Conservation (phyloP, 2,888 invertebrate genomes). For the Coleophora deauratella region DNA sequence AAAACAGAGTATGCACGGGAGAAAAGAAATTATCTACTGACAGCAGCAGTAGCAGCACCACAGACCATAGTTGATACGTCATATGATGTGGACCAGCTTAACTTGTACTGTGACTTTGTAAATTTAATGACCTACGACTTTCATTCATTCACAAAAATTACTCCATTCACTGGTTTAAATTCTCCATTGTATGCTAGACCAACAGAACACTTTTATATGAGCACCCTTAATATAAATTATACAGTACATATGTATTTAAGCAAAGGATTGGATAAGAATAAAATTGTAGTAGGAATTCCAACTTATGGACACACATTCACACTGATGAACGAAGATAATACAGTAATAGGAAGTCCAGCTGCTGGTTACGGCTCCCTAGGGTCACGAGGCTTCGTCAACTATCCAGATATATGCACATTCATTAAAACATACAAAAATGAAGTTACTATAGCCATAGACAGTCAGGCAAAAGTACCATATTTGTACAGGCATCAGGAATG, state of each 20-base stretch:
- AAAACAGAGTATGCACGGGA: constrained; percentile 77
- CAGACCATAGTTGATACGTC: constrained; percentile 81
- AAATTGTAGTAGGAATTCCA: constrained; percentile 89
- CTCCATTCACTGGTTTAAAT: constrained; percentile 90
- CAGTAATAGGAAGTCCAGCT: constrained; percentile 81
- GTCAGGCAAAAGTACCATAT: constrained; percentile 84
- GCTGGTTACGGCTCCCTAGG: constrained; percentile 80
- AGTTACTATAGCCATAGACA: constrained; percentile 73
- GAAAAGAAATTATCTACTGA: constrained; percentile 76
- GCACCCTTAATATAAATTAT: constrained; percentile 86
- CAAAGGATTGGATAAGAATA: constrained; percentile 83
- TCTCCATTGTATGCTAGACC: constrained; percentile 81
- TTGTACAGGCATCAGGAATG: constrained; percentile 81
- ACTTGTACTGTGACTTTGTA: constrained; percentile 87
- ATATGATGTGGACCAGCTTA: constrained; percentile 85
- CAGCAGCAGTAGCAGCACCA: constrained; percentile 87
- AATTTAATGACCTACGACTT: constrained; percentile 96
- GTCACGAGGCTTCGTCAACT: constrained; percentile 80
- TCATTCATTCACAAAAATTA: constrained; percentile 82
- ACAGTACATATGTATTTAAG: constrained; percentile 84
- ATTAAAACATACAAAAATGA: constrained; percentile 62
- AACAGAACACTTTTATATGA: constrained; percentile 76
- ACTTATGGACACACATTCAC: constrained; percentile 89
- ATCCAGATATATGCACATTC: constrained; percentile 81
- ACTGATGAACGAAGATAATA: constrained; percentile 79